Base-by-base conservation (phyloP, 2,888 invertebrate genomes). In the Macrosoma leucophasiata region DNA sequence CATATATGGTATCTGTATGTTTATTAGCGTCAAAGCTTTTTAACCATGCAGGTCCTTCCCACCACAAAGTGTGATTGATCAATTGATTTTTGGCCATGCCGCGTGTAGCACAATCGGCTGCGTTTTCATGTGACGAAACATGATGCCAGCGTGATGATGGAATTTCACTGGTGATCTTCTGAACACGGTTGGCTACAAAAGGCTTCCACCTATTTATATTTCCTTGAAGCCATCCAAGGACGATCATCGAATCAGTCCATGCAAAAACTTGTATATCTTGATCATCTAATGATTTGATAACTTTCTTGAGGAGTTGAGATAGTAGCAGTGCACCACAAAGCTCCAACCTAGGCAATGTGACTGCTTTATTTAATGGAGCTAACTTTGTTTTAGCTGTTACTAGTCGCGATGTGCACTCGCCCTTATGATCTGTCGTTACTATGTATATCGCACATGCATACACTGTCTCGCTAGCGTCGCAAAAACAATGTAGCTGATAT, bases 291-390 rank as follows among this genome's bases (percentile, higher is more conserved):
- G 11, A 4, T 12, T 13, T 10, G 7, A 9, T 6, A 12, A 10
- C 23, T 10, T 10, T 23, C 4, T 23, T 23, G 3, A 23, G n/a
- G 3, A 23, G 11, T 23, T 23, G 12, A 7, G 11, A 10, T 9
- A 23, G 13, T 10, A 10, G 11, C 3, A 23, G 4, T 12, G 23
- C 11, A 7, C 23, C 23, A 23, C 11, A 13, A 0, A 50, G 23
- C 24, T 50, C 50, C 4, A 51, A 21, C 24, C 41, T 29, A 4
- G 48, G 50, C 2, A 48, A 14, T 1, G 48, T 27, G n/a, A 11
- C 24, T 22, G 36, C 35, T 29, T 47, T 30, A 2, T 32, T 7
- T 3, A 45, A n/a, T 0, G 48, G 48, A 1, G 44, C 43, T 10
- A 52, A 43, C 24, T 30, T 12, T 12, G 7, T 14, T 23, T 30